These are phyloP conservation scores for Callyntrura sp. DNA, from an alignment of 2,888 invertebrate genomes.

Conservation along the genomic window DNA sequence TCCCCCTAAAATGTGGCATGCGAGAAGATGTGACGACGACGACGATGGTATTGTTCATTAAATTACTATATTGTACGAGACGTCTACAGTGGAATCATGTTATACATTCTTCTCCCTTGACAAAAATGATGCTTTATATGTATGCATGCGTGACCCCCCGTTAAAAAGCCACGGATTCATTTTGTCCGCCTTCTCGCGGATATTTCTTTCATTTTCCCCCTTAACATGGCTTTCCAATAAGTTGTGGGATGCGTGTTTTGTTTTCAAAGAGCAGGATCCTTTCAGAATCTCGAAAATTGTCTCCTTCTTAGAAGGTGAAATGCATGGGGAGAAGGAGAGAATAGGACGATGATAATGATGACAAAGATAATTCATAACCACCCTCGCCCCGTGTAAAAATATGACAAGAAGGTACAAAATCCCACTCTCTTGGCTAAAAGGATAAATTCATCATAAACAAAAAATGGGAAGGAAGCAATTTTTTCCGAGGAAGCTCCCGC, in stretches of 20 bases:
- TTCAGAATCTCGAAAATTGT: constrained; percentile 2
- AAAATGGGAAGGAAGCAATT: constrained; percentile 17
- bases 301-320: not conserved
- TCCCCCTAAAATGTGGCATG: constrained; percentile 24
- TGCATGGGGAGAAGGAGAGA: not conserved
- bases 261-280: constrained; percentile 19
- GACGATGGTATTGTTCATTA: constrained; percentile 54
- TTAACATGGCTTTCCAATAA: constrained; percentile 65
- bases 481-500: not conserved
- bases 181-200: not conserved
- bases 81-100: constrained; percentile 9
- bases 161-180: constrained; percentile 24
- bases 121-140: constrained; percentile 40
- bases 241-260: constrained; percentile 56
- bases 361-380: constrained; percentile 14
- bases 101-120: not conserved
- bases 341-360: constrained; percentile 2
- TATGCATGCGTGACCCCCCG: constrained; percentile 67
- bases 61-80: constrained; percentile 29
- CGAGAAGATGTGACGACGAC: constrained; percentile 29
- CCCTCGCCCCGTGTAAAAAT: constrained; percentile 28
- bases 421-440: constrained; percentile 34
- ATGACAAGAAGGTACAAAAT: constrained; percentile 26
- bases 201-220: constrained; percentile 30
- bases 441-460: constrained; percentile 36